phyloP scores from a whole-genome alignment of 2,113 vertebrate species.

The Gopherus flavomarginatus region DNA sequence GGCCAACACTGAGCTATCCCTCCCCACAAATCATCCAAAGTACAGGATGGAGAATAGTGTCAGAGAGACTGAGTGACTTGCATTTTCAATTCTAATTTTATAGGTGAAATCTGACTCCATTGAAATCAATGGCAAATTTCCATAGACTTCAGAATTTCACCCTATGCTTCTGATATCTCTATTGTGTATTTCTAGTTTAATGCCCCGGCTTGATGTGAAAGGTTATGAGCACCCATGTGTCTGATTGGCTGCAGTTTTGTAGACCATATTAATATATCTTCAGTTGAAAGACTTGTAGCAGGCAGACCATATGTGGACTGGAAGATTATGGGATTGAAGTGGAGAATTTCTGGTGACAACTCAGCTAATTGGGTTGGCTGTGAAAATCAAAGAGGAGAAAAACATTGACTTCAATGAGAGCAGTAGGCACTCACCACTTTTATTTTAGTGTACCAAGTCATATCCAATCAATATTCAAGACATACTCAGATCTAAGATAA shows the following conservation, averaged over 20 bases:
- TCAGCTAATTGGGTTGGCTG: not conserved
- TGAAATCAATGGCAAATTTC: too few relatives aligned
- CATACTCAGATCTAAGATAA: not conserved
- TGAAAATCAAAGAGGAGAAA: not conserved
- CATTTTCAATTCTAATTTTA: not conserved
- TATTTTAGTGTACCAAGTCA: not conserved
- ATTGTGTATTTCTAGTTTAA: not conserved
- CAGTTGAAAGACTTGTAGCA: not conserved
- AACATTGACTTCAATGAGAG: not conserved
- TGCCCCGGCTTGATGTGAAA: too few relatives aligned
- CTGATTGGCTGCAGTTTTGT: not conserved
- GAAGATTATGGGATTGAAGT: not conserved
- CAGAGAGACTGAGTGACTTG: not conserved
- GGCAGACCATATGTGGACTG: not conserved
- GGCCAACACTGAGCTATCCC: too few relatives aligned
- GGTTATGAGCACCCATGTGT: not conserved
- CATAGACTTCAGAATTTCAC: too few relatives aligned
- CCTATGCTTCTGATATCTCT: not conserved
- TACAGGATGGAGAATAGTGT: too few relatives aligned
- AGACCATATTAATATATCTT: not conserved
- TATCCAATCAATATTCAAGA: not conserved
- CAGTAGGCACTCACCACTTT: not conserved
- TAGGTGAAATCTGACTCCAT: too few relatives aligned
- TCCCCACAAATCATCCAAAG: too few relatives aligned
- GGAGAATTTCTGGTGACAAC: not conserved